These are phyloP conservation scores for Congeria kusceri DNA, from an alignment of 2,888 invertebrate genomes.

Conservation along the genomic window DNA sequence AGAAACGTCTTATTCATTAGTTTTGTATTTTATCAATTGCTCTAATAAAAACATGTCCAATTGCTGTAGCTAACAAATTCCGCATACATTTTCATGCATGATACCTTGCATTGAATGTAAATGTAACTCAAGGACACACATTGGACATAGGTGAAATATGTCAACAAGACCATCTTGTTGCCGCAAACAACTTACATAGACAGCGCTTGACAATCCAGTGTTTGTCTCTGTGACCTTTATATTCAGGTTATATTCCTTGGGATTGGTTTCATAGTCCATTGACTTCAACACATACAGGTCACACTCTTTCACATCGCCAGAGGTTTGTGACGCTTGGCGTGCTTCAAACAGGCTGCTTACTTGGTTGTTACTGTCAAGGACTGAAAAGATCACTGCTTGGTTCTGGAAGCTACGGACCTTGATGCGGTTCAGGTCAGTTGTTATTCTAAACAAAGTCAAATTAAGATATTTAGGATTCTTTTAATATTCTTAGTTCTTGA, in stretches of 20 bases:
- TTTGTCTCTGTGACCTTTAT: slow-evolving; percentile 38
- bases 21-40: too few species aligned
- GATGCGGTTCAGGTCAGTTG: slow-evolving; percentile 12
- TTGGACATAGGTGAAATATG: background rate
- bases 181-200: slow-evolving; percentile 14
- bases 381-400: slow-evolving; percentile 18
- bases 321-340: background rate
- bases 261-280: slow-evolving; percentile 51
- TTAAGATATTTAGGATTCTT: too few species aligned
- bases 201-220: slow-evolving; percentile 7
- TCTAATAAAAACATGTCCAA: too few species aligned
- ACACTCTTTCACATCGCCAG: slow-evolving; percentile 22
- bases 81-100: background rate
- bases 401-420: slow-evolving; percentile 50
- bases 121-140: background rate
- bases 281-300: slow-evolving; percentile 15
- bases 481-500: too few species aligned
- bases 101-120: background rate
- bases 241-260: slow-evolving; percentile 19
- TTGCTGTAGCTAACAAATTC: too few species aligned
- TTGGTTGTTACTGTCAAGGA: slow-evolving; percentile 9
- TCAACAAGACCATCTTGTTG: too few species aligned
- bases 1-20: too few species aligned
- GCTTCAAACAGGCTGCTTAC: slow-evolving; percentile 16
- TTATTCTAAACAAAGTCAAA: too few species aligned